Percentiles rank a stretch among this genome's conserved stretches.
Evolutionary conservation across 2,888 invertebrate species (phyloP).

Genomic region (Teleogryllus oceanicus): DNA sequence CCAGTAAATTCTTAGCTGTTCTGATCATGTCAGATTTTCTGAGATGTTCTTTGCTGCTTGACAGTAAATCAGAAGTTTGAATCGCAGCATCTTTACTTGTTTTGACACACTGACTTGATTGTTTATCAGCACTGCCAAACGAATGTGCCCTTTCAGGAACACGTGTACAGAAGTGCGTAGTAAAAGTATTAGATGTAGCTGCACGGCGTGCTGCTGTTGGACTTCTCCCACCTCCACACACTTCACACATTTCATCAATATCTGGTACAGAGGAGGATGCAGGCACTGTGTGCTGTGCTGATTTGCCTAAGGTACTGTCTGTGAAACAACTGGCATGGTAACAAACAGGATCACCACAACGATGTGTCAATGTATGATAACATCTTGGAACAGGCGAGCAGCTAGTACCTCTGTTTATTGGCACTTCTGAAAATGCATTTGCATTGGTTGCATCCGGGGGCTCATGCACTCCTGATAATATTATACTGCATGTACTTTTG

Average conservation of each 20-base stretch:
- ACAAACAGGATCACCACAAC: constrained; percentile 51
- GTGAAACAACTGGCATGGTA: constrained; percentile 45
- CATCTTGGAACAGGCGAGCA: constrained; percentile 10
- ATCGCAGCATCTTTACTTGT: constrained; percentile 54
- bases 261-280: not conserved
- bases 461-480: constrained; percentile 51
- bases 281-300: not conserved
- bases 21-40: not conserved
- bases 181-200: constrained; percentile 44
- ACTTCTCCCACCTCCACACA: constrained; percentile 41
- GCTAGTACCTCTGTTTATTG: not conserved
- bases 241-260: constrained; percentile 47
- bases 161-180: constrained; percentile 47
- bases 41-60: not conserved
- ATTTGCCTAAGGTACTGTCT: constrained; percentile 29
- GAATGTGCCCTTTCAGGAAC: constrained; percentile 41
- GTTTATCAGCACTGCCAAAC: constrained; percentile 28
- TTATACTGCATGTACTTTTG: constrained; percentile 66
- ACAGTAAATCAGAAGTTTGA: constrained; percentile 47
- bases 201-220: constrained; percentile 35
- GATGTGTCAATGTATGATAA: constrained; percentile 1
- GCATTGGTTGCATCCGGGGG: not conserved
- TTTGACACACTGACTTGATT: constrained; percentile 34
- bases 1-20: not conserved
- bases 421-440: not conserved